Evolutionary conservation across 2,113 vertebrate species (phyloP), one percentile per base, ranked within the genome.

Genomic region (Stigmatopora nigra): DNA sequence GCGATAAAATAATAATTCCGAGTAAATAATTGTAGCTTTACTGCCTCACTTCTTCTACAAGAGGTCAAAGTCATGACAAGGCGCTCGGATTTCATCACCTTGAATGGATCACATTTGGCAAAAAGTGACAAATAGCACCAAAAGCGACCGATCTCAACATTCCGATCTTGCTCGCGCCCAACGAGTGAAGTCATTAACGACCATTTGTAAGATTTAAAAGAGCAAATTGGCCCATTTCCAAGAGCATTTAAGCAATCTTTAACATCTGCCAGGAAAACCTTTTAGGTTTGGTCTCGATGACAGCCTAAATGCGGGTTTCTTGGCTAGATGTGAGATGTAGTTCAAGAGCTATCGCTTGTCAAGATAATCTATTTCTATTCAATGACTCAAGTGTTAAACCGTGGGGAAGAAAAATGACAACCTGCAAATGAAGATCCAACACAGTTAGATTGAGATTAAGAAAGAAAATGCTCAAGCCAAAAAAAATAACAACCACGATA

Each of bases 1-100:
- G 61, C 63, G 68, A 59, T 62, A 65, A 41, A 31, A 68, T 78
- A 80, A 80, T 82, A 81, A 78, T 79, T 63, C 70, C 41, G 69
- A 55, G 69, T 59, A 25, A 22, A 16, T 48, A 67, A 60, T 55
- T 36, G 62, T 64, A 41, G 16, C 15, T 59, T 53, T 63, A 66
- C 65, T 66, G 64, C 71, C 65, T 71, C 25, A 31, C 52, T 58
- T 60, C 65, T 79, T 20, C n/a, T 67, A 73, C 14, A 0, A 67
- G 53, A 46, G 69, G 60, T 48, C 25, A 51, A n/a, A 2, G 61
- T 52, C 64, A 61, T 74, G 73, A 83, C 73, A 77, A 75, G 77
- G 68, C 51, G 61, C 41, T 69, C 41, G 62, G 63, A 36, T 31
- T 16, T 69, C 56, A 46, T 22, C 35, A 66, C 17, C 17, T 51